phyloP scores from a whole-genome alignment of 2,888 invertebrate genomes.

The Drosophila putrida region DNA sequence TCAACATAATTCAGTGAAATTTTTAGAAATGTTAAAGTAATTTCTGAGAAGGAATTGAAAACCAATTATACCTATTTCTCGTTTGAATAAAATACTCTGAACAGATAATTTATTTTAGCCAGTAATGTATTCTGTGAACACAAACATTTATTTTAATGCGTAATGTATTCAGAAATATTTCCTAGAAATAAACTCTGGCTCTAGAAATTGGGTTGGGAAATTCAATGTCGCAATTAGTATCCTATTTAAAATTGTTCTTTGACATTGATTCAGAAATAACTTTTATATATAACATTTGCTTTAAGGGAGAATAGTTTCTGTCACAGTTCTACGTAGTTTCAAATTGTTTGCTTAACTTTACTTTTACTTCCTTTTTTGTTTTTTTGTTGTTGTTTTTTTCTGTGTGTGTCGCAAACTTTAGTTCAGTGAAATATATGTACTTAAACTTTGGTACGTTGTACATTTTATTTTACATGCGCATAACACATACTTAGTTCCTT shows the following conservation, averaged over 20 bases:
- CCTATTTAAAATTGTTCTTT: too few relatives aligned
- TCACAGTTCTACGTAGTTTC: constrained; percentile 22
- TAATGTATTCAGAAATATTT: too few relatives aligned
- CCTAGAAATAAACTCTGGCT: neutral
- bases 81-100: neutral
- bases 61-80: neutral
- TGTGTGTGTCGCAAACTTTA: constrained; percentile 13
- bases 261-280: neutral
- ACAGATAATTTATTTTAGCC: neutral
- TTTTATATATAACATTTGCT: neutral
- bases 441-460: constrained; percentile 10
- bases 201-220: too few relatives aligned
- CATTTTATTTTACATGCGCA: constrained; percentile 32
- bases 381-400: too few relatives aligned
- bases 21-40: neutral
- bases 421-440: constrained; percentile 20
- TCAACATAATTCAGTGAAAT: too few relatives aligned
- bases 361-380: neutral
- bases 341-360: constrained; percentile 23
- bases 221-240: too few relatives aligned
- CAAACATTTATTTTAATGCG: too few relatives aligned
- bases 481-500: constrained; percentile 36
- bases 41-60: neutral
- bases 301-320: neutral
- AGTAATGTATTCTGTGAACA: too few relatives aligned